Conservation (phyloP, 2,888 invertebrate species). For the Clitarchus hookeri region DNA sequence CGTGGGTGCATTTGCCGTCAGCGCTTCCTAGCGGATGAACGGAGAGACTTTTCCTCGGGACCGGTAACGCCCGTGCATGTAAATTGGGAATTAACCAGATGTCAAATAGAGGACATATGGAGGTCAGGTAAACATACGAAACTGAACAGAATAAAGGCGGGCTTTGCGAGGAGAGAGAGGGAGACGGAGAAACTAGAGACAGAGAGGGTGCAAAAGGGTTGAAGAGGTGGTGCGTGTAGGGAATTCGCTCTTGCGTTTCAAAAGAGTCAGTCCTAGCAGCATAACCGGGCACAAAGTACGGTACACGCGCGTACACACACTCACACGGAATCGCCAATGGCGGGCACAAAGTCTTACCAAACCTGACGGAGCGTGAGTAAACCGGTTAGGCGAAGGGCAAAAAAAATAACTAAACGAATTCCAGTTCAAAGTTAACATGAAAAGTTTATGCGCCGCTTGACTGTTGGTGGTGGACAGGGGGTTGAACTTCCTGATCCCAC, state of each 20-base stretch:
- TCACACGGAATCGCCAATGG: neutral
- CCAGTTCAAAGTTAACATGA: slow-evolving; percentile 14
- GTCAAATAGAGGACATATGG: slow-evolving; percentile 31
- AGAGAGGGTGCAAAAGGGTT: neutral
- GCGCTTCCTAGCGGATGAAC: neutral
- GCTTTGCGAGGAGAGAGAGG: slow-evolving; percentile 20
- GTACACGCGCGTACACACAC: slow-evolving; percentile 20
- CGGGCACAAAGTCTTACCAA: slow-evolving; percentile 2
- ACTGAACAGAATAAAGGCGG: neutral
- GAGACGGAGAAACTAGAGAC: neutral
- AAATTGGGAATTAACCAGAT: slow-evolving; percentile 35
- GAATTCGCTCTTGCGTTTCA: slow-evolving; percentile 14
- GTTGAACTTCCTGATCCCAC: neutral
- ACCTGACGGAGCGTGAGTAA: slow-evolving; percentile 10
- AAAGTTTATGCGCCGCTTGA: neutral
- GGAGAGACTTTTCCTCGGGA: neutral
- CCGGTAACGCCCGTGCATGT: slow-evolving; percentile 30
- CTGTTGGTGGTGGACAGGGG: neutral
- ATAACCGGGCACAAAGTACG: slow-evolving; percentile 10
- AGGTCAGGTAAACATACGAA: slow-evolving; percentile 24
- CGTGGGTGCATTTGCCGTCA: neutral
- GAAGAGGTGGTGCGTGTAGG: slow-evolving; percentile 4
- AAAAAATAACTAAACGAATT: neutral
- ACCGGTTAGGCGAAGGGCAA: neutral
- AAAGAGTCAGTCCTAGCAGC: slow-evolving; percentile 14